Evolutionary conservation across 2,888 invertebrate genomes (phyloP), one percentile per base, ranked within the genome.

Genomic region (Branchipolynoe longqiensis): DNA sequence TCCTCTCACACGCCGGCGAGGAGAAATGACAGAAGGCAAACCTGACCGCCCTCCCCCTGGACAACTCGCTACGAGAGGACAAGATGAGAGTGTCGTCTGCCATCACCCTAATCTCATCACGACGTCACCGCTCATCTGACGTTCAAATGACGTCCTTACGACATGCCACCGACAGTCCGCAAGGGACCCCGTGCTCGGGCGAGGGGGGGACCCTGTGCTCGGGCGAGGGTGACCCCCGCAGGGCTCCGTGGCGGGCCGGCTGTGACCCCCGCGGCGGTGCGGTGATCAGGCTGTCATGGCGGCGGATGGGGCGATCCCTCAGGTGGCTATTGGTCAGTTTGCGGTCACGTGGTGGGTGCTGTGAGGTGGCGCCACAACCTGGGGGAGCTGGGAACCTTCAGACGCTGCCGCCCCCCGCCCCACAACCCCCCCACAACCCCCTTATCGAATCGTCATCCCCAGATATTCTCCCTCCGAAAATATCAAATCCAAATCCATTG

Each of bases 251-350:
- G 8, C 36, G 8, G 36, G 12, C 6, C 33, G 69, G 12, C 36
- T 8, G 69, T 69, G 69, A 69, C 62, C 69, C 69, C 69, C 36
- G 36, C 14, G 36, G 69, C 22, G 14, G 69, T 14, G 18, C 3
- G 18, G 69, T 33, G 33, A 38, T 36, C 38, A 33, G 18, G 69
- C 69, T 69, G 69, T 69, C 69, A 69, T 69, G 69, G 69, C 69
- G 38, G 69, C 36, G 69, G 69, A 33, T 33, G 69, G 69, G 69
- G 36, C 69, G 22, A 69, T 69, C 69, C 69, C 22, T 69, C 69
- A 69, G 69, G 22, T 38, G 69, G 1, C 36, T 25, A n/a, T 3
- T 69, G 69, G 69, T 69, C 69, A 69, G 69, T 69, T 18, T 12
- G 48, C 18, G 48, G 48, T 48, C 48, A 48, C n/a, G 62, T 18